phyloP scores from a whole-genome alignment of 1,140 invertebrate species.

The Leptinotarsa lineolata region DNA sequence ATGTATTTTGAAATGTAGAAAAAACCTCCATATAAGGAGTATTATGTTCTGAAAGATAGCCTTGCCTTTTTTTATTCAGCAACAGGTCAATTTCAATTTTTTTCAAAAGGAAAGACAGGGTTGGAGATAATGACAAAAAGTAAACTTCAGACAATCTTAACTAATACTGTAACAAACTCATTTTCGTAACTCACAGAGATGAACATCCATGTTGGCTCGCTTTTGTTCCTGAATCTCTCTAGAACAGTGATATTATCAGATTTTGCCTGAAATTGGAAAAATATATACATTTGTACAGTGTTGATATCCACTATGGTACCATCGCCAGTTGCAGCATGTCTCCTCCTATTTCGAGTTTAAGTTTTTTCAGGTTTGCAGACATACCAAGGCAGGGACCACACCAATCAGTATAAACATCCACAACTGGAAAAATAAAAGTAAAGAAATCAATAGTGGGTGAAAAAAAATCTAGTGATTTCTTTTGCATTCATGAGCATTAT shows the following conservation, averaged over 20 bases:
- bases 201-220: conserved; percentile 91
- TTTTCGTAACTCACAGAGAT: conserved; percentile 68
- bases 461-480: no score
- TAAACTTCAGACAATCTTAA: no score
- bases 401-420: conserved; percentile 93
- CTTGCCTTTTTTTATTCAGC: no score
- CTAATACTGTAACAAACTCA: no score
- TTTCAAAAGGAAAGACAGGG: no score
- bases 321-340: conserved; percentile 79
- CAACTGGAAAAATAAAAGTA: conserved; percentile 62
- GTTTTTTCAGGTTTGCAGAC: conserved; percentile 83
- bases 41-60: no score
- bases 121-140: no score
- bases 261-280: conserved; percentile 70
- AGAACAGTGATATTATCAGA: conserved; percentile 79
- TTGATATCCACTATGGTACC: conserved; percentile 58
- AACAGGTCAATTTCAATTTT: no score
- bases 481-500: no score
- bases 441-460: not conserved
- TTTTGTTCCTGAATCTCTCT: conserved; percentile 80
- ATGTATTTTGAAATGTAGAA: no score
- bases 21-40: no score
- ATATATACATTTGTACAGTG: not conserved
- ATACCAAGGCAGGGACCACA: conserved; percentile 87
- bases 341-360: conserved; percentile 87